Evolutionary conservation across 2,797 vertebrate genomes (phyloP), one percentile per base, ranked within the genome.

Genomic region (Phalloptychus januarius): DNA sequence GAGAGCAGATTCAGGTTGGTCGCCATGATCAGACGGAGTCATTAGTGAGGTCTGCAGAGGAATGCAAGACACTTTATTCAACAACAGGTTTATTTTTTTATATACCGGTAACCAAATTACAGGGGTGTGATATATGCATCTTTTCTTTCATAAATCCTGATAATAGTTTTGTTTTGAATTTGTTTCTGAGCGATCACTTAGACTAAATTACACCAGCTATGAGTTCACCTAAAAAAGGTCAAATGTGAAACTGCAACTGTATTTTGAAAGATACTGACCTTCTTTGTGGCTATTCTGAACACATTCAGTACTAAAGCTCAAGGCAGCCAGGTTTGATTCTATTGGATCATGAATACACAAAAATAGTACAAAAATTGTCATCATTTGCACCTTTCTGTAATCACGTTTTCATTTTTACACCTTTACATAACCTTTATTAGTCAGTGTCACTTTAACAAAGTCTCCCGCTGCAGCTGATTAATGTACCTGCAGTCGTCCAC

Each of bases 21-120:
- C 88, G 95, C 95, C 97, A 97, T 97, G 95, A 95, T 94, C 95
- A 96, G 95, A 89, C 90, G 95, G 95, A 94, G 95, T 95, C 97
- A 97, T 98, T 96, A 97, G 96, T 95, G 93, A 95, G 75, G 94
- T 95, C 96, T 97, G 96, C 80, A 91, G 94, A 96, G 91, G 94
- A 86, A 96, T 86, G 93, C 86, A 93, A 96, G 93, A 94, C 89
- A 95, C 92, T 82, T 77, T 56, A 54, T 82, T 86, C 74, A 79
- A 56, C 36, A 38, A 84, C 71, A 83, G 63, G 80, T 20, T 40
- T 7, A 28, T 52, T 52, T 10, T 20, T 28, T 56, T 13, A 11
- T 28, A 79, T 31, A 36, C 31, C 18, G 63, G 25, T 61, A 31
- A 16, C 7, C 71, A 13, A 15, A 48, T 12, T 11, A 28, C 69